phyloP scores from a whole-genome alignment of 2,113 vertebrate genomes.

The Scytalopus superciliaris region DNA sequence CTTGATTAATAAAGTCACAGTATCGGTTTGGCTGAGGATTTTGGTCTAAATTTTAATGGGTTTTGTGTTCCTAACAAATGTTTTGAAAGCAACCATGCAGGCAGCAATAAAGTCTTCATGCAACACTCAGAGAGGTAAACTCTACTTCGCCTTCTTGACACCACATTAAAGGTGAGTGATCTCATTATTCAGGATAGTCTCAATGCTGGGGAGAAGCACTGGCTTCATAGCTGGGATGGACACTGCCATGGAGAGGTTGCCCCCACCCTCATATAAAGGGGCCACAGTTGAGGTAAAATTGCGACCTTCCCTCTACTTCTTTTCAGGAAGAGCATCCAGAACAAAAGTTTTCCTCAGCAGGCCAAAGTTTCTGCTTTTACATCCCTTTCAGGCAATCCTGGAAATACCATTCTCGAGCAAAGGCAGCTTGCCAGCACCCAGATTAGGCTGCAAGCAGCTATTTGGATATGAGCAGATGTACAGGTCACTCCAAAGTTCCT shows the following conservation, averaged over 20 bases:
- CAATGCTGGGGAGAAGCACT: background rate
- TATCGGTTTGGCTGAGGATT: background rate
- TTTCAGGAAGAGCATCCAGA: background rate
- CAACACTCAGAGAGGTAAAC: background rate
- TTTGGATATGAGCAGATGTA: background rate
- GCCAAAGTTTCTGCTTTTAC: background rate
- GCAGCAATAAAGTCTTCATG: background rate
- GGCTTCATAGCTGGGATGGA: background rate
- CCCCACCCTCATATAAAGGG: background rate
- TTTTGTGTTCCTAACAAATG: background rate
- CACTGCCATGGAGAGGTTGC: background rate
- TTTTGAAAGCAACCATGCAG: background rate
- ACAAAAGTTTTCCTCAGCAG: background rate
- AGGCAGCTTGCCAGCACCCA: background rate
- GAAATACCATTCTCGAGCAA: background rate
- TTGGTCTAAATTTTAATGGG: background rate
- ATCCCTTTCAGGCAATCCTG: background rate
- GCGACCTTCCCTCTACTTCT: background rate
- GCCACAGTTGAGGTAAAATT: background rate
- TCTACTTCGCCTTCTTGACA: background rate
- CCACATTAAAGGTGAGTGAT: background rate
- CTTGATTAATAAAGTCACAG: slow-evolving; percentile 17
- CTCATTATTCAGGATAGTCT: background rate
- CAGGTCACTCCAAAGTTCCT: background rate
- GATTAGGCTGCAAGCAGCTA: background rate